Percentiles rank a stretch among this genome's conserved stretches.
phyloP scores from a whole-genome alignment of 2,797 vertebrate genomes.

The Cheirogaleus major region DNA sequence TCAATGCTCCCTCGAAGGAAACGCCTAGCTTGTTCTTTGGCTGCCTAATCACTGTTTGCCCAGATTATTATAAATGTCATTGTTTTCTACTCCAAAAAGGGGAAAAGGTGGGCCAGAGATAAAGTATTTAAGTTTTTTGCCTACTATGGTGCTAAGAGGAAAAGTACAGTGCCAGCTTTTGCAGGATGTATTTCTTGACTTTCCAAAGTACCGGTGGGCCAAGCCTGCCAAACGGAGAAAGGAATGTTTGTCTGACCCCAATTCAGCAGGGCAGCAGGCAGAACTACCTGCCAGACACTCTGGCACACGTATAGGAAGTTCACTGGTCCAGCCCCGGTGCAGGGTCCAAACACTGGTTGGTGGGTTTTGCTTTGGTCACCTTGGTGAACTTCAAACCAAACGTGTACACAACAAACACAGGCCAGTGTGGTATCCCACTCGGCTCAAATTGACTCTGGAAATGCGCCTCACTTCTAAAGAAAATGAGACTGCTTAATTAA shows the following conservation, averaged over 20 bases:
- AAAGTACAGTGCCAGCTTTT: background rate
- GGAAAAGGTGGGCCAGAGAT: background rate
- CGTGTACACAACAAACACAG: background rate
- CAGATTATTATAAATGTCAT: background rate
- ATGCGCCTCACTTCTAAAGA: background rate
- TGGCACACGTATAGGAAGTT: background rate
- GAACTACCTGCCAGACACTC: background rate
- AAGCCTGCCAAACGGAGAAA: background rate
- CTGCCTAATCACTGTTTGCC: background rate
- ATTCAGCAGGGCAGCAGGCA: background rate
- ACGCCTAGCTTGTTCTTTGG: background rate
- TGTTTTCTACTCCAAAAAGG: background rate
- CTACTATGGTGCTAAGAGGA: background rate
- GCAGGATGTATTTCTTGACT: background rate
- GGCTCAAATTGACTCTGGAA: background rate
- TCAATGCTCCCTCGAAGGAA: background rate
- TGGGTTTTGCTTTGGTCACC: background rate
- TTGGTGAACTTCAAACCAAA: background rate
- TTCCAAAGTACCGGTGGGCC: background rate
- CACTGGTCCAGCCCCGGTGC: rapidly evolving
- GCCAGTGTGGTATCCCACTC: background rate
- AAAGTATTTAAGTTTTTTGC: background rate
- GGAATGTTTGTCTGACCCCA: background rate
- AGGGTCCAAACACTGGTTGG: rapidly evolving
- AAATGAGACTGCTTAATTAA: background rate